Evolutionary conservation across 2,113 vertebrate genomes (phyloP).

Genomic region (Daubentonia madagascariensis): DNA sequence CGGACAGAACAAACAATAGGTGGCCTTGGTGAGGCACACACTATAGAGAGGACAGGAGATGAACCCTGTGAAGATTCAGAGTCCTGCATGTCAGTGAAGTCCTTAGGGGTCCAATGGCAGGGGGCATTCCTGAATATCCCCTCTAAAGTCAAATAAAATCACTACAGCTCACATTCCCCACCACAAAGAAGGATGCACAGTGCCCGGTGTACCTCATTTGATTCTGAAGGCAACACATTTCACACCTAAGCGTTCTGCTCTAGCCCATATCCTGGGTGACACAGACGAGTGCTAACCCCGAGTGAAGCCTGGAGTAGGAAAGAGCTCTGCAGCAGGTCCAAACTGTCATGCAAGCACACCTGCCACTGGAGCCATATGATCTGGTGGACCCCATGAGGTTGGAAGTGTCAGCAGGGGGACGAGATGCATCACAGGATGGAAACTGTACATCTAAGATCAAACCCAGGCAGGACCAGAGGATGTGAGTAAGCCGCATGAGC

Average conservation of each 20-base stretch:
- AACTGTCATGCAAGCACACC: not conserved
- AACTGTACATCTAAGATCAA: not conserved
- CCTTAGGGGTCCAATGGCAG: not conserved
- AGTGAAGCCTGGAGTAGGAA: not conserved
- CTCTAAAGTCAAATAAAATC: not conserved
- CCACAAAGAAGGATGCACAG: not conserved
- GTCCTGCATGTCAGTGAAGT: not conserved
- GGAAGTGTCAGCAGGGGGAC: not conserved
- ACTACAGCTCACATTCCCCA: not conserved
- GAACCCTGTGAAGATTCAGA: not conserved
- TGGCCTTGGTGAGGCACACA: not conserved
- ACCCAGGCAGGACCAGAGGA: not conserved
- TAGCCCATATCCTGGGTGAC: no score
- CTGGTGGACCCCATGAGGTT: not conserved
- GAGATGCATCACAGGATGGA: not conserved
- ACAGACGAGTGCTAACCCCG: not conserved
- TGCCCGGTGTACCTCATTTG: not conserved
- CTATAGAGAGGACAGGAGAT: not conserved
- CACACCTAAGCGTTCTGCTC: not conserved
- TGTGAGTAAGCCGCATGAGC: not conserved
- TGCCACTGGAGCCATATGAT: rapidly evolving
- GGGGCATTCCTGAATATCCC: not conserved
- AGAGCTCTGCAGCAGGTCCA: not conserved
- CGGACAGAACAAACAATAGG: not conserved
- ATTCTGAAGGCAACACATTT: not conserved